Base-by-base conservation (phyloP, 2,797 vertebrate genomes). In the Anolis apletophallus region DNA sequence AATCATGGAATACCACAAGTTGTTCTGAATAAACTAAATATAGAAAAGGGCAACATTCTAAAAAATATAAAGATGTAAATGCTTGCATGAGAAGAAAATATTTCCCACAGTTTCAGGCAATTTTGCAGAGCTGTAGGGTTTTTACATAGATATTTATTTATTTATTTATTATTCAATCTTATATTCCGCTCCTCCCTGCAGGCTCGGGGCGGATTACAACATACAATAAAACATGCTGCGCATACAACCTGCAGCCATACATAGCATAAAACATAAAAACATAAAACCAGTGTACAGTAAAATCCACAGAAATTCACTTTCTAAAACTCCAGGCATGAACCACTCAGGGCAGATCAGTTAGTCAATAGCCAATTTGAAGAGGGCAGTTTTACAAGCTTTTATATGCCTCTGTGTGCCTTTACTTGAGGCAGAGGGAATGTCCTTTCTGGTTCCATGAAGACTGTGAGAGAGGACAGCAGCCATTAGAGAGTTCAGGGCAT, bases 1-100 rank as follows among this genome's bases (percentile, higher is more conserved):
- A 52, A 50, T 23, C 55, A 74, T 32, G 40, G 29, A 52, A 50
- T 23, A 23, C 19, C 40, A 74, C 71, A 32, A 64, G 73, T 64
- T 75, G n/a, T 83, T 75, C 17, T 75, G 74, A 34, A 50, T n/a
- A 64, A 84, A 68, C 75, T 76, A 67, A 74, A 40, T 69, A 84
- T 29, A 36, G 52, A 76, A 81, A 80, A 50, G 36, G 26, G 34
- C 68, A 73, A 34, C 40, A 50, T 7, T 1, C 29, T 71, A 85
- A 69, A n/a, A 71, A 79, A 71, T 85, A 40, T 85, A 78, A 69
- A 71, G 23, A 78, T 59, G 19, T 12, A 23, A 79, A 72, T 72
- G 19, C 36, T 79, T 40, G 54, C 26, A 9, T 40, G 54, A 19
- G 10, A 2, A 46, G 17, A 64, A 23, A 59, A 46, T 29, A 55